These are phyloP conservation scores for Hypomecis punctinalis DNA, from an alignment of 2,888 invertebrate genomes.

Conservation along the genomic window DNA sequence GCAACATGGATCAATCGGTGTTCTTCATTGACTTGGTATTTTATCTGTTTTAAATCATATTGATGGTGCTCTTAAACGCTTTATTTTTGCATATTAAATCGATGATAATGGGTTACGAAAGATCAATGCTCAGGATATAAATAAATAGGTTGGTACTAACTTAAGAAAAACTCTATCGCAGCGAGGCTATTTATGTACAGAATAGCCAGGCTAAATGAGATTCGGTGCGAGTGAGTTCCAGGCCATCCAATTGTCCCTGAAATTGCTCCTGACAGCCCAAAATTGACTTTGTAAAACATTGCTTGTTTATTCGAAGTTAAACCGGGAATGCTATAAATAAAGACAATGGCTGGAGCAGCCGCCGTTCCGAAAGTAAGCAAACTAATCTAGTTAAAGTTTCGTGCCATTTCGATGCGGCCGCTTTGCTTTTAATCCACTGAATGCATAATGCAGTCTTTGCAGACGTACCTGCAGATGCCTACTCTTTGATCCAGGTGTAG, in stretches of 20 bases:
- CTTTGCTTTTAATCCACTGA: constrained; percentile 47
- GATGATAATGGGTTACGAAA: too few species aligned
- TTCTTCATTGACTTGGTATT: too few species aligned
- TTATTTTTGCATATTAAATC: too few species aligned
- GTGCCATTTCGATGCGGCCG: constrained; percentile 50
- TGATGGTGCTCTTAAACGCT: not conserved
- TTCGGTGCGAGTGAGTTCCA: constrained; percentile 21
- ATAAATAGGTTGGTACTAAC: too few species aligned
- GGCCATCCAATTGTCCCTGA: constrained; percentile 42
- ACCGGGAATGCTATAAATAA: constrained; percentile 50
- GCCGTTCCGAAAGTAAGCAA: constrained; percentile 57
- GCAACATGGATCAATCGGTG: not conserved
- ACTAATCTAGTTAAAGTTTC: constrained; percentile 72
- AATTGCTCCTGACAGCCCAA: constrained; percentile 49
- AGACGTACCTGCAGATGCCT: too few species aligned
- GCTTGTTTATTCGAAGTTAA: constrained; percentile 49
- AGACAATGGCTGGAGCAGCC: constrained; percentile 48
- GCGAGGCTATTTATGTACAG: not conserved
- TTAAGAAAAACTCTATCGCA: too few species aligned
- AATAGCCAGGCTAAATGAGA: constrained; percentile 25
- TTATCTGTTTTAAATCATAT: too few species aligned
- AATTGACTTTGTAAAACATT: constrained; percentile 52
- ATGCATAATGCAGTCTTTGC: constrained; percentile 33
- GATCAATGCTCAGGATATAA: too few species aligned
- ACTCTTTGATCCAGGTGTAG: constrained; percentile 21